Evolutionary conservation across 2,797 vertebrate genomes (phyloP).

Genomic region (Pteropus rufus): DNA sequence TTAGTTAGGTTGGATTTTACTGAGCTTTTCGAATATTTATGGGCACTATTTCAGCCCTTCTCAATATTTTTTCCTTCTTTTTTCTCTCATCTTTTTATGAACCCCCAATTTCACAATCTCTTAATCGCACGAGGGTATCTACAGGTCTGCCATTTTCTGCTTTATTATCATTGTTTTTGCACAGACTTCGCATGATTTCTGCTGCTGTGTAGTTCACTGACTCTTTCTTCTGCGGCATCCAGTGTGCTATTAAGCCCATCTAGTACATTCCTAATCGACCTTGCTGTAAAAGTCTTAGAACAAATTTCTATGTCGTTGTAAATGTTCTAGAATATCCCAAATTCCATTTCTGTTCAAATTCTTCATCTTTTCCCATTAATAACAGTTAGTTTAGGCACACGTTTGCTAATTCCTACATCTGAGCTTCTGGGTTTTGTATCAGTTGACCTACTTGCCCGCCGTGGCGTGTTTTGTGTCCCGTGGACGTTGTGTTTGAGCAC

Average conservation of each 20-base stretch:
- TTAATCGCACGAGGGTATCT: background rate
- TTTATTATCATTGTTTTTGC: background rate
- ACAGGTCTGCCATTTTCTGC: too few relatives aligned
- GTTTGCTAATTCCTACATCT: background rate
- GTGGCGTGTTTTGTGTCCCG: too few relatives aligned
- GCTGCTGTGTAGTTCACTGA: background rate
- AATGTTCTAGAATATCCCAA: background rate
- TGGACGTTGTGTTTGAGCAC: background rate
- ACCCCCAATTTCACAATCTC: too few relatives aligned
- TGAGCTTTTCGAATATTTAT: background rate
- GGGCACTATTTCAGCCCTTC: background rate
- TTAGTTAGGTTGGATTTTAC: background rate
- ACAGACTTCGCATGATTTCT: background rate
- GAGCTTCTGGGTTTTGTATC: background rate
- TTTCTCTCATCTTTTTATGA: background rate
- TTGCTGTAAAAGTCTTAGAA: background rate
- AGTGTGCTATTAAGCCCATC: too few relatives aligned
- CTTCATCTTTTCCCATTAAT: background rate
- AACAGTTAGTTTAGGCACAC: background rate
- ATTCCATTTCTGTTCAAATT: background rate
- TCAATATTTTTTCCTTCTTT: background rate
- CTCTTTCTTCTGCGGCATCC: background rate
- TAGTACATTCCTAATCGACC: background rate
- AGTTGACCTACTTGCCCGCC: background rate
- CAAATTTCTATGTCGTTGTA: background rate